Base-by-base conservation (phyloP, 2,888 invertebrate genomes). In the Balanococcus diminutus region DNA sequence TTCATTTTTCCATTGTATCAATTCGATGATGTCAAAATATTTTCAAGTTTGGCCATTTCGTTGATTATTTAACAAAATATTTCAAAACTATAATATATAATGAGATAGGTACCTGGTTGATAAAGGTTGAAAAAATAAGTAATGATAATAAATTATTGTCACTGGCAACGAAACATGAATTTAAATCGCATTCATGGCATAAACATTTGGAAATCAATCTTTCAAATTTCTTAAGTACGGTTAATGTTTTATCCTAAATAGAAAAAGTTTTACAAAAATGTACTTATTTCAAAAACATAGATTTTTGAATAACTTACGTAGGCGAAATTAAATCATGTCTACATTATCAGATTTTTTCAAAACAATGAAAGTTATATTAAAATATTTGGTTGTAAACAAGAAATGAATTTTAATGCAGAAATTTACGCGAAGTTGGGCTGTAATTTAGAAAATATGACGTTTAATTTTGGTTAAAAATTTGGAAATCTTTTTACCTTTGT, bases 341-440 rank as follows among this genome's bases (percentile, higher is more conserved):
- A 56, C 14, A 22, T 56, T 22, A 56, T 56, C 22, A 56, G 8
- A 19, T 22, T 22, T 9, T 51, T 56, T 56, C 22, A 22, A 19
- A 56, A 19, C 56, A 22, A 56, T 22, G 56, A 19, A 56, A 46
- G n/a, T 67, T 67, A 67, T 67, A 25, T 28, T 25, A n/a, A n/a
- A n/a, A n/a, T n/a, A 67, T 67, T 67, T 72, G 19, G 72, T 72
- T 72, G 72, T 31, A 31, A 72, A 72, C 31, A 31, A 31, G 31
- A 72, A 72, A 72, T 28, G 72, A 72, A 72, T 72, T 72, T 72
- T 72, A 72, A 72, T 31, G 72, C 31, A 28, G 31, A 28, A 72
- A 31, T 32, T 72, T 72, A 14, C 8, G 56, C 22, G 2, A 56
- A 56, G 56, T 56, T 56, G 9, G 56, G 56, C 11, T 22, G 56